Base-by-base conservation (phyloP, 2,113 vertebrate genomes). In the Microcebus griseorufus region DNA sequence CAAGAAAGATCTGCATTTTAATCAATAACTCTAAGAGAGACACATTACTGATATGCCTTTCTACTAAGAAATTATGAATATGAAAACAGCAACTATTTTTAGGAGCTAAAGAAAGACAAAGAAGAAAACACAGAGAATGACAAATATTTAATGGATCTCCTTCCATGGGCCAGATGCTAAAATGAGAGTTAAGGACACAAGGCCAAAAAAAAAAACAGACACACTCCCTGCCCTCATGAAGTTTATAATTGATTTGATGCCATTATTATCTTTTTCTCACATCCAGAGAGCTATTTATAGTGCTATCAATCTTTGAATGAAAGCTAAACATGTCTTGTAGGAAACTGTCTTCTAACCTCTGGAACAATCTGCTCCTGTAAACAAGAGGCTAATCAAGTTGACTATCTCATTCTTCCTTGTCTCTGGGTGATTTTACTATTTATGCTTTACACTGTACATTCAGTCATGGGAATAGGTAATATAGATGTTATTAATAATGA, bases 21-120 rank as follows among this genome's bases (percentile, higher is more conserved):
- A 85, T 58, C 32, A 95, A 69, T 87, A 96, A 83, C 69, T 92
- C 53, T 92, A 70, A 29, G 72, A 83, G 6, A 95, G 73, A 51
- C 87, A 67, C 42, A 79, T 94, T 82, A 90, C 32, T 73, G 65
- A 88, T 85, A 18, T 88, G 42, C 80, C 25, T 92, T 67, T 67
- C 51, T 48, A 67, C 34, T 45, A 92, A 85, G 37, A 94, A 91
- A 88, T 85, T 92, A 39, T 91, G 12, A 88, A 76, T 70, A 85
- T 58, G 34, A 88, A 93, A 95, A 88, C n/a, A 86, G 27, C 32
- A 90, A 85, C 37, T 93, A 86, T 58, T 86, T 95, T 73, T 88
- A 37, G n/a, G 73, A 93, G 62, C 29, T 84, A 39, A 93, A 85
- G 45, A 13, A 91, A 93, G 76, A 84, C 51, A 87, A 90, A 91